Percentiles rank a stretch among this genome's conserved stretches.
Conservation (phyloP, 2,113 vertebrate species). For the Myiopsitta monachus region DNA sequence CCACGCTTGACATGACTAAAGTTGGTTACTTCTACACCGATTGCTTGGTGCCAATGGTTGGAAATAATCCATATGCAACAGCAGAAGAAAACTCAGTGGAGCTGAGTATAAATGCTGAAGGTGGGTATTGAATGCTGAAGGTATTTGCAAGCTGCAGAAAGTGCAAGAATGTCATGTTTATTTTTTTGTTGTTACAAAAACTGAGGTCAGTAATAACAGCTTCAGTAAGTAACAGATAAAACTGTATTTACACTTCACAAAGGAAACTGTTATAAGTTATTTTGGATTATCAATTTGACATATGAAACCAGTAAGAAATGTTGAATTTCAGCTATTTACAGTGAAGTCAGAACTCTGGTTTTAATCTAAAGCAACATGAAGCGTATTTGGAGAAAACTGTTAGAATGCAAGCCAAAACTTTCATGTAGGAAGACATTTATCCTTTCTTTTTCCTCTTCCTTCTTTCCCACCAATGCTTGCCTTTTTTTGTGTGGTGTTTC, state of each 20-base stretch:
- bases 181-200: neutral
- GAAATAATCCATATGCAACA: slow-evolving; percentile 90
- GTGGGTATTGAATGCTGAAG: slow-evolving; percentile 62
- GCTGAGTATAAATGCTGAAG: slow-evolving; percentile 90
- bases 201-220: neutral
- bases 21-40: slow-evolving; percentile 91
- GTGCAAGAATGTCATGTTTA: neutral
- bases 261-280: neutral
- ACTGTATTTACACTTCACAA: neutral
- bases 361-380: neutral
- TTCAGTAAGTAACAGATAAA: neutral
- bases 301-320: neutral
- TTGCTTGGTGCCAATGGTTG: slow-evolving; percentile 92
- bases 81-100: slow-evolving; percentile 78
- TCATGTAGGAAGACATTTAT: neutral
- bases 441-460: neutral
- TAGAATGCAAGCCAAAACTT: neutral
- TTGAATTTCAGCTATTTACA: neutral
- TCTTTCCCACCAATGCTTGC: neutral
- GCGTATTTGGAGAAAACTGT: neutral
- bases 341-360: neutral
- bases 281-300: neutral
- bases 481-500: neutral
- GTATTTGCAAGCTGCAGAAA: neutral
- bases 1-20: slow-evolving; percentile 84